Evolutionary conservation across 2,888 invertebrate species (phyloP).

Genomic region (Diaprepes abbreviatus): DNA sequence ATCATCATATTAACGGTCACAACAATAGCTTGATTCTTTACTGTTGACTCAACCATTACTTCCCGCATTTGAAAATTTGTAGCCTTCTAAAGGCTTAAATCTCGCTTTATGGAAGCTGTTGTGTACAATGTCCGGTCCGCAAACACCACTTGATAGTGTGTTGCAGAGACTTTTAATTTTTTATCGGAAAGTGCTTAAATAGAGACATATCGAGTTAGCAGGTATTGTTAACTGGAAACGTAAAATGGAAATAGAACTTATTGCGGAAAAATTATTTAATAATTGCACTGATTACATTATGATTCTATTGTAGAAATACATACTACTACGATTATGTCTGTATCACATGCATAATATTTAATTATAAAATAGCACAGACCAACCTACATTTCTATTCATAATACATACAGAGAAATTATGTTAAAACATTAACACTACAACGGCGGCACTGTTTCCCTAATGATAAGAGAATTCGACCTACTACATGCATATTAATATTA

Average conservation of each 20-base stretch:
- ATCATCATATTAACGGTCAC: no score
- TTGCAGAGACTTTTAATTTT: neutral
- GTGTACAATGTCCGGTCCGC: conserved; percentile 17
- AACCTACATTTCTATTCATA: conserved; percentile 2
- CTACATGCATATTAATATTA: conserved; percentile 20
- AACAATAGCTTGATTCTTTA: no score
- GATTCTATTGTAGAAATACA: no score
- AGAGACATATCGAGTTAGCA: no score
- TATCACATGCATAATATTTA: neutral
- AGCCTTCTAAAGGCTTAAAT: no score
- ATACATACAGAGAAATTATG: conserved; percentile 1
- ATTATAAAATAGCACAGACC: neutral
- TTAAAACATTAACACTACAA: conserved; percentile 16
- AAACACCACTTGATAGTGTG: conserved; percentile 15
- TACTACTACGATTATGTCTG: no score
- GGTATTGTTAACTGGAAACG: no score
- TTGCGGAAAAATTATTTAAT: no score
- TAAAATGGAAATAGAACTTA: no score
- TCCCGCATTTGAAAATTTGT: no score
- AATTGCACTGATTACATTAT: no score
- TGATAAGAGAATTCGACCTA: conserved; percentile 15
- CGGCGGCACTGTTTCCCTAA: conserved; percentile 10
- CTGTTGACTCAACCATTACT: no score
- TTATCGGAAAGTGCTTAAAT: neutral
- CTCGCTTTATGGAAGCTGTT: conserved; percentile 5